Evolutionary conservation across 2,113 vertebrate genomes (phyloP).

Genomic region (Aldabrachelys gigantea): DNA sequence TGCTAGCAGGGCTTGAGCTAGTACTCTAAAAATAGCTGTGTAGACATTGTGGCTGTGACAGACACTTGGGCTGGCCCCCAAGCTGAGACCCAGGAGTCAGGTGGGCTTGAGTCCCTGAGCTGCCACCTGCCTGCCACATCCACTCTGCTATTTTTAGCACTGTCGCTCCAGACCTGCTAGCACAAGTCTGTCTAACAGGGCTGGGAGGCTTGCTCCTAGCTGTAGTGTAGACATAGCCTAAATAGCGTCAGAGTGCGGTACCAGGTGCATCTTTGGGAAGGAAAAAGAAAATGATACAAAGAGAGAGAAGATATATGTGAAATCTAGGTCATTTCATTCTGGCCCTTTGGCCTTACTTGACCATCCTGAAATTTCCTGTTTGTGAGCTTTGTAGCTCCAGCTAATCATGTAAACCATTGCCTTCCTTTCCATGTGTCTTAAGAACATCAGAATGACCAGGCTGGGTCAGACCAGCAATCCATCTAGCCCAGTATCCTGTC

Average conservation of each 20-base stretch:
- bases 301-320: not conserved
- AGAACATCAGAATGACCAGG: not conserved
- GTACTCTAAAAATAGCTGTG: not conserved
- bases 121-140: no score
- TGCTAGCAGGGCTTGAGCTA: not conserved
- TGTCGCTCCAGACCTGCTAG: not conserved
- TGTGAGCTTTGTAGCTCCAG: accelerated
- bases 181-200: not conserved
- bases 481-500: not conserved
- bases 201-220: not conserved
- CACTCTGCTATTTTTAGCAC: not conserved
- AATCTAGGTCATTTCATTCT: not conserved
- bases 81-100: no score
- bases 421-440: not conserved
- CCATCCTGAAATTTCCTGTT: accelerated
- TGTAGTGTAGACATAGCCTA: not conserved
- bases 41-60: not conserved
- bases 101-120: not conserved
- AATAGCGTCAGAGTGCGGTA: accelerated
- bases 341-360: accelerated
- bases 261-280: not conserved
- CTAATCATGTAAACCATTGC: not conserved
- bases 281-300: not conserved
- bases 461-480: not conserved
- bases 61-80: not conserved